These are phyloP conservation scores for Protosalanx chinensis DNA, from an alignment of 2,797 vertebrate genomes.

Conservation along the genomic window DNA sequence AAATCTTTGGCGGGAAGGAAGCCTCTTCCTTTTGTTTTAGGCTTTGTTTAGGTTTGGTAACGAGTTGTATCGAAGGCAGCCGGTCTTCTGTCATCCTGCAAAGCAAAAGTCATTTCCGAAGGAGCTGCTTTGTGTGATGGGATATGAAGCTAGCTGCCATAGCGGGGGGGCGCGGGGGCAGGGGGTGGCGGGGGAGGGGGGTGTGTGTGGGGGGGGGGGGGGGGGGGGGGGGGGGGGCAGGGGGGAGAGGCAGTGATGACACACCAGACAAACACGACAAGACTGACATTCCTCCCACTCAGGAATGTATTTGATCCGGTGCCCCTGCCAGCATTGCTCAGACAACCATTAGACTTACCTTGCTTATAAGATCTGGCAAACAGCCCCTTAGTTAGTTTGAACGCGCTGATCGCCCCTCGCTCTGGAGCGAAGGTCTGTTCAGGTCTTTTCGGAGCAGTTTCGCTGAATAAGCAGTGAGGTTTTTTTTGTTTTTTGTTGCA, in stretches of 20 bases:
- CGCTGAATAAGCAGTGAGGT: background rate
- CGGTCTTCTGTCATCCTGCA: slow-evolving; percentile 6
- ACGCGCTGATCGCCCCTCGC: background rate
- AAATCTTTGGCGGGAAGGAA: background rate
- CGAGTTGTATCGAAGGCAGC: slow-evolving; percentile 14
- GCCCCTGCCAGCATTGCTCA: background rate
- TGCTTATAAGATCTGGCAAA: background rate
- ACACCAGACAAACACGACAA: background rate
- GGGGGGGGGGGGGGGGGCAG: background rate
- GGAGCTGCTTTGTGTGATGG: background rate
- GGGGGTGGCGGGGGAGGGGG: too few relatives aligned
- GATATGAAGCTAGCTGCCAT: background rate
- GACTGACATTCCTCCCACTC: background rate
- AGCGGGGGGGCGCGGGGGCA: too few relatives aligned
- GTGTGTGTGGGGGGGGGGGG: background rate
- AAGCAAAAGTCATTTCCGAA: background rate
- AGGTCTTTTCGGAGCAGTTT: background rate
- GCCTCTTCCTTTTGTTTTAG: background rate
- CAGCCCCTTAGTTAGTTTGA: background rate
- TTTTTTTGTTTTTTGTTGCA: background rate
- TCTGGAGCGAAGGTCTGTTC: background rate
- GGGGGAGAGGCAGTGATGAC: background rate
- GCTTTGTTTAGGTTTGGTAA: background rate
- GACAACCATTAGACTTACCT: background rate
- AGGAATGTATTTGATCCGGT: background rate